Percentiles rank a stretch among this genome's conserved stretches.
These are phyloP conservation scores for Cephalopholis sonnerati DNA, from an alignment of 2,113 vertebrate genomes.

Conservation along the genomic window DNA sequence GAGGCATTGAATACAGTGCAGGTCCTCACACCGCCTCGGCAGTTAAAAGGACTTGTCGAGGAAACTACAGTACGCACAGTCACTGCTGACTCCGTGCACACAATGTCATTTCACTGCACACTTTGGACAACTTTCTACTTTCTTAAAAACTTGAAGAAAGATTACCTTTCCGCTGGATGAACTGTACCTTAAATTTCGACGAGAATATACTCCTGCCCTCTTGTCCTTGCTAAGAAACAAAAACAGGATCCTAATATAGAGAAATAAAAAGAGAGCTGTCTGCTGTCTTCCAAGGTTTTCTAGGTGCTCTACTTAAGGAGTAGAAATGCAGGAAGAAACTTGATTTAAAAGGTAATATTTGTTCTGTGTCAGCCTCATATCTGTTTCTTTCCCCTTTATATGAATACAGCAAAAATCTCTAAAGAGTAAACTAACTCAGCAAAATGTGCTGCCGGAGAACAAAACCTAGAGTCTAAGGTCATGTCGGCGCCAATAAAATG, in stretches of 20 bases:
- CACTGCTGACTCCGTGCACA: background rate
- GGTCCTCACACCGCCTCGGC: background rate
- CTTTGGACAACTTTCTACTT: constrained; percentile 9
- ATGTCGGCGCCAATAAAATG: background rate
- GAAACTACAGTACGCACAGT: constrained; percentile 14
- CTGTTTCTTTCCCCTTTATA: background rate
- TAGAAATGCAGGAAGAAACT: constrained; percentile 20
- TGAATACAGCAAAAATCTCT: constrained; percentile 4
- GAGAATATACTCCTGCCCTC: background rate
- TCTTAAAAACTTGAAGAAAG: background rate
- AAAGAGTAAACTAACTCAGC: constrained; percentile 21
- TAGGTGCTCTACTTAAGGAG: constrained; percentile 27
- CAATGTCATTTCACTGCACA: constrained; percentile 15
- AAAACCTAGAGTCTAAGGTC: background rate
- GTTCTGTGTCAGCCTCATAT: constrained; percentile 14
- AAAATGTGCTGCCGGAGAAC: constrained; percentile 5
- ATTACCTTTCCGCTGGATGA: constrained; percentile 7
- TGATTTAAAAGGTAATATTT: constrained; percentile 40
- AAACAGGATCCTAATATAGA: constrained; percentile 41
- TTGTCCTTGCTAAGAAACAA: constrained; percentile 19
- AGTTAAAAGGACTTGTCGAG: constrained; percentile 9
- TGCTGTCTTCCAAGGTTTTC: constrained; percentile 22
- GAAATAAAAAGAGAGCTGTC: constrained; percentile 9
- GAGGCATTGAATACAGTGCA: background rate
- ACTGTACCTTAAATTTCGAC: constrained; percentile 12